Evolutionary conservation across 2,113 vertebrate genomes (phyloP), one percentile per base, ranked within the genome.

Genomic region (Oxygymnocypris stewartii): DNA sequence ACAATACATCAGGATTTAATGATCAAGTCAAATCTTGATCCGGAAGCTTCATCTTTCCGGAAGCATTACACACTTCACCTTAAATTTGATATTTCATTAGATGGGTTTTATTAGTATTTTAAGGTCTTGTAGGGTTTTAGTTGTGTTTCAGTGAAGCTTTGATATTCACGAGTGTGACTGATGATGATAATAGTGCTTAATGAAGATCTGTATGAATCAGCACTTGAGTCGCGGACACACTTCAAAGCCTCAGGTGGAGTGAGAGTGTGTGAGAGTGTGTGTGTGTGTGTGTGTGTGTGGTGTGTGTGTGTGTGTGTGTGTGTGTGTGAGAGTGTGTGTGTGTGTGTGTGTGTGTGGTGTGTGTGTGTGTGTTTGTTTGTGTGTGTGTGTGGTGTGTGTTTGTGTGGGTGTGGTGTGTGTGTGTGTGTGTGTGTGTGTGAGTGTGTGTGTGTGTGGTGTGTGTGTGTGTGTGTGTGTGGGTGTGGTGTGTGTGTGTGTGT

Each of bases 151-250:
- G 11, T 42, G n/a, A 80, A 23, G 54, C 78, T 80, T 80, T 63
- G 78, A 80, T 61, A 80, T 63, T 63, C 57, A 63, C 61, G 37
- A 63, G 37, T 35, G 12, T 82, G 14, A 44, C 35, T 47, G 79
- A 82, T 77, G 79, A 82, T 63, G n/a, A 49, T 82, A 49, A 82
- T 63, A 2, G 37, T 37, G 77, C 35, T 79, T 79, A 79, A 79
- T 63, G 78, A 80, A 61, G 31, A 59, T 59, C 51, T 44, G 57
- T 57, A 80, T 80, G 57, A 63, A 63, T 80, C 35, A 42, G 20
- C 78, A 25, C 57, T 57, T 23, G 28, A 78, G 14, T 61, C 51
- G 4, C 18, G n/a, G 31, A 61, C 20, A n/a, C 78, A 61, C 54
- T 78, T 57, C 4, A 78, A 54, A 20, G 75, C 75, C 25, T 20